Evolutionary conservation across 2,797 vertebrate species (phyloP).

Genomic region (Tokudaia tokunoshimensis): DNA sequence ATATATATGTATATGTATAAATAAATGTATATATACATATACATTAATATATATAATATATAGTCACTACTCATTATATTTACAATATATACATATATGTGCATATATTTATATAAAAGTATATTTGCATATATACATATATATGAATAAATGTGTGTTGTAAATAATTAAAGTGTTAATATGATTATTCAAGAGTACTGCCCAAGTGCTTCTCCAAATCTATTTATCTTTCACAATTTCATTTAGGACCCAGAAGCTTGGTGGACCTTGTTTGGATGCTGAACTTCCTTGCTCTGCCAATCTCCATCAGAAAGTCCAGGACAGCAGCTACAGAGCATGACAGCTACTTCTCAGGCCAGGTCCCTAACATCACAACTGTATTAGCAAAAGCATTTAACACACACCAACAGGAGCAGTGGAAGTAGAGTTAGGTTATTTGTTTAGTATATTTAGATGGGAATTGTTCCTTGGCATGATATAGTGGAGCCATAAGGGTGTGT

Average conservation of each 20-base stretch:
- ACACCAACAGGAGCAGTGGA: background rate
- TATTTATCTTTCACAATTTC: constrained; percentile 45
- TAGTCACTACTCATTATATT: background rate
- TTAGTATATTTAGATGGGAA: constrained; percentile 39
- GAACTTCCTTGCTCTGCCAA: background rate
- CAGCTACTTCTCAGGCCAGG: constrained; percentile 15
- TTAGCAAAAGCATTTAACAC: constrained; percentile 47
- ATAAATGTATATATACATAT: background rate
- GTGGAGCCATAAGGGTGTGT: background rate
- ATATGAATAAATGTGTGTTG: constrained; percentile 12
- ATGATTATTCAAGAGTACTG: constrained; percentile 39
- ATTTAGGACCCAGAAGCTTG: background rate
- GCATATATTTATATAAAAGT: background rate
- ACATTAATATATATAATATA: background rate
- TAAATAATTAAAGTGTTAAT: constrained; percentile 65
- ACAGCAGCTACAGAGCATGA: background rate
- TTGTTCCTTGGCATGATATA: background rate
- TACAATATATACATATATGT: background rate
- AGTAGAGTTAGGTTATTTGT: constrained; percentile 15
- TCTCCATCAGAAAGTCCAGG: background rate
- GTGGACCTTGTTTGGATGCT: background rate
- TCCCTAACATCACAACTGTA: constrained; percentile 11
- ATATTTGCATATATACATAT: constrained; percentile 36
- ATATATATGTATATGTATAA: background rate
- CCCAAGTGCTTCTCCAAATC: constrained; percentile 54